A percentile compares a stretch with the other conserved stretches of the same genome.
Conservation (phyloP, 2,797 vertebrate genomes). For the Rhodeus uyekii region DNA sequence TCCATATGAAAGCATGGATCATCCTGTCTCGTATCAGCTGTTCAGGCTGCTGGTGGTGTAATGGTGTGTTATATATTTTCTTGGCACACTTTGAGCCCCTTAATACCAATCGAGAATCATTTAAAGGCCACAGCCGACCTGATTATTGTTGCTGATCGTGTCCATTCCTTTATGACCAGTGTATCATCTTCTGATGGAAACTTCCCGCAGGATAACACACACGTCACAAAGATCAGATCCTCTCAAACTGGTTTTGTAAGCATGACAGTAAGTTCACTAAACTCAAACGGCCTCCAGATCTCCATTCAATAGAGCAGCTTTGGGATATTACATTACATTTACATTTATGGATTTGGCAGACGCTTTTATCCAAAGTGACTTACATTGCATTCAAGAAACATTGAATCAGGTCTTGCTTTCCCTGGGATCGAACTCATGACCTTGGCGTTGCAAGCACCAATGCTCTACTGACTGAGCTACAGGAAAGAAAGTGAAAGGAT, state of each 20-base stretch:
- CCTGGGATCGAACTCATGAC: no score
- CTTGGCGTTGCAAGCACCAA: no score
- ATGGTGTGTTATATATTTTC: not conserved
- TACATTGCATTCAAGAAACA: no score
- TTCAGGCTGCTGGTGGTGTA: not conserved
- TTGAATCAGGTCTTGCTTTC: no score
- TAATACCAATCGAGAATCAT: not conserved
- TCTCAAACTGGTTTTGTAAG: not conserved
- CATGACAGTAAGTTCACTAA: not conserved
- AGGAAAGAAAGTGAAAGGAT: no score
- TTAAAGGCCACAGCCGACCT: not conserved
- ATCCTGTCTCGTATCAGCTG: no score
- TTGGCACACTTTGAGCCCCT: no score
- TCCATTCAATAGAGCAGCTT: slow-evolving; percentile 5
- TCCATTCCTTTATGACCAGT: slow-evolving; percentile 42
- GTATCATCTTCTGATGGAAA: slow-evolving; percentile 42
- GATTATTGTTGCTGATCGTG: slow-evolving; percentile 16
- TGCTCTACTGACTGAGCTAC: no score
- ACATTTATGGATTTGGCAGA: no score
- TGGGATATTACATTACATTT: no score
- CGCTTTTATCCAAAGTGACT: no score
- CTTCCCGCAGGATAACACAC: slow-evolving; percentile 40
- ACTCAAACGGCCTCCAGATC: not conserved
- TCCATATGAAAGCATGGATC: no score
- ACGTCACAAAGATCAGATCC: not conserved